Base-by-base conservation (phyloP, 2,113 vertebrate species). In the Oostethus manadensis region DNA sequence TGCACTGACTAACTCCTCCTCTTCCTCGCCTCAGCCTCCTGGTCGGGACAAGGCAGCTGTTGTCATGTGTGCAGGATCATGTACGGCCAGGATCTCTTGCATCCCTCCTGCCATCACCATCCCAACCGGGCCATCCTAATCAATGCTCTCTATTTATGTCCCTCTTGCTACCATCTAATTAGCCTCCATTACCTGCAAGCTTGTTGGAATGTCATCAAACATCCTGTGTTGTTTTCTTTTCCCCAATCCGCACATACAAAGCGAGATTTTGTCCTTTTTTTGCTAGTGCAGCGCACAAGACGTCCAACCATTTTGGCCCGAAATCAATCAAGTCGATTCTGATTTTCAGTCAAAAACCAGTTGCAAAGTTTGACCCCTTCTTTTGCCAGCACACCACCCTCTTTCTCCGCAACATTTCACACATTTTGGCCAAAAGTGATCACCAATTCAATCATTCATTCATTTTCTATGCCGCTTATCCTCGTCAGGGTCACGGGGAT, bases 31-130 rank as follows among this genome's bases (percentile, higher is more conserved):
- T 70, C 70, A 56, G 64, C 77, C 70, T 66, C 76, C 82, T 78
- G 68, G 70, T 63, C 35, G 51, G 81, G 79, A 88, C 86, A 85
- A 83, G 71, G 79, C 79, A 77, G 84, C 81, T 80, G 88, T 81
- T 88, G 82, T 87, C 79, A 82, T 88, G 78, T 71, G 71, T 59
- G 68, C 44, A 1, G 74, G 78, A 74, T 77, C 73, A 78, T 85
- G 73, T 78, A 64, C 69, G 70, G 68, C 65, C 76, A 74, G 66
- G 45, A 66, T 79, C 67, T 63, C 71, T 80, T 78, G 46, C 74
- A 58, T 81, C 75, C 65, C 64, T 78, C 51, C 74, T 64, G 70
- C 66, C 49, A 74, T 69, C 76, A 60, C 61, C 49, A 53, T 74
- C 71, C 79, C 82, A 84, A 82, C 78, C 77, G 69, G 70, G 70